Base-by-base conservation (phyloP, 2,888 invertebrate species). In the Ptycholaimellus sp. region DNA sequence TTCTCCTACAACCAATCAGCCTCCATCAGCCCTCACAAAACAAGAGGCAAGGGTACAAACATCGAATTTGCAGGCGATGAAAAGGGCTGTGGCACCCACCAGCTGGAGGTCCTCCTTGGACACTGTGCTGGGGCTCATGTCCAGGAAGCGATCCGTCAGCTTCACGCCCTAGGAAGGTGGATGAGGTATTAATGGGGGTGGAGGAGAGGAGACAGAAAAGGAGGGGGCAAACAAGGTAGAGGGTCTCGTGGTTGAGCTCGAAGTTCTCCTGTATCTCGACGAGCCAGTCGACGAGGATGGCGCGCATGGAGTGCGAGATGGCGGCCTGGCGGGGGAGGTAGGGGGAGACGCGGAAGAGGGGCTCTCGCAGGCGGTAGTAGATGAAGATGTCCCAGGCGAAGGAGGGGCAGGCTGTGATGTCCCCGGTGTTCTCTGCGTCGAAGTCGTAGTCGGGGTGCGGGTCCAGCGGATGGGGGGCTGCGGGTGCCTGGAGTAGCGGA, bases 241-340 rank as follows among this genome's bases (percentile, higher is more conserved):
- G 65, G 0, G 93, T 93, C 65, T 96, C 96, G 55, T 96, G 96
- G 63, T 93, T 93, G 25, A 96, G 68, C 61, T 93, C 93, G 59
- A 93, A 93, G 46, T 62, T 63, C 46, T 65, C 65, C 42, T 54
- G 54, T 32, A 54, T 39, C 58, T 93, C 90, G 30, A 96, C 90
- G 77, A 96, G 78, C 96, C 96, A 96, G 63, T 96, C 93, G 1
- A 96, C 76, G 2, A 96, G 70, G 18, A 90, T 70, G 0, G 83
- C 74, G 34, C 96, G 70, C 82, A 90, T 87, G 70, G 75, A 74
- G 28, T 70, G 66, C 0, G 76, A 75, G 39, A 93, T 65, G 45
- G 75, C 72, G 14, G 70, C 66, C 65, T 87, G 83, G 7, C 44
- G 44, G 19, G 67, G 22, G 64, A 90, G 72, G 60, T 90, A 93